These are phyloP conservation scores for Anagyrus pseudococci DNA, from an alignment of 2,888 invertebrate species.

Conservation along the genomic window DNA sequence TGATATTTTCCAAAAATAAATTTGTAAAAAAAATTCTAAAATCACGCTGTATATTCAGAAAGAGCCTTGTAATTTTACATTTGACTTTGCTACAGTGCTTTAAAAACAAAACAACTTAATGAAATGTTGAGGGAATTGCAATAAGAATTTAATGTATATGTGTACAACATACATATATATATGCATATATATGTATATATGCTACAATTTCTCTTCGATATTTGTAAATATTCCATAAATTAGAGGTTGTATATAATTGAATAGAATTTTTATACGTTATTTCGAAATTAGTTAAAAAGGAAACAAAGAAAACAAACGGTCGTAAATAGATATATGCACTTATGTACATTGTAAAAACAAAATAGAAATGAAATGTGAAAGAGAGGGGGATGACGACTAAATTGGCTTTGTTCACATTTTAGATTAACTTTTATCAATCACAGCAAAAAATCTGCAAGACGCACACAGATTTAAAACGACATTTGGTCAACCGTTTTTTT, in stretches of 20 bases:
- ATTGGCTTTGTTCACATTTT: conserved; percentile 21
- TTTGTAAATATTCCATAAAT: conserved; percentile 46
- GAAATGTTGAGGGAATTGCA: conserved; percentile 39
- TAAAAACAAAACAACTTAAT: conserved; percentile 18
- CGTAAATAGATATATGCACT: too few species aligned
- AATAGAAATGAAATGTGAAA: neutral
- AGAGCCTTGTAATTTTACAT: conserved; percentile 26
- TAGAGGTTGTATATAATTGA: conserved; percentile 51
- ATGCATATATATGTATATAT: conserved; percentile 37
- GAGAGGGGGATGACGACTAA: conserved; percentile 11
- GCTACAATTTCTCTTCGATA: conserved; percentile 35
- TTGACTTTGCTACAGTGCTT: conserved; percentile 20
- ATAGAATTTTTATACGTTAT: conserved; percentile 50
- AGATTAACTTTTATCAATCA: conserved; percentile 21
- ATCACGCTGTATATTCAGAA: conserved; percentile 18
- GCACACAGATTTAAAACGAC: neutral
- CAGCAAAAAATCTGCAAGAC: conserved; percentile 20
- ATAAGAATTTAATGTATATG: conserved; percentile 36
- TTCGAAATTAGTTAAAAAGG: conserved; percentile 37
- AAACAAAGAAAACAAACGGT: conserved; percentile 18
- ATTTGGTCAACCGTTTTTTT: neutral
- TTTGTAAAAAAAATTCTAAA: conserved; percentile 6
- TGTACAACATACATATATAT: conserved; percentile 40
- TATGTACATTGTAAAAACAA: conserved; percentile 16
- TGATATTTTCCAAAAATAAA: conserved; percentile 23